Evolutionary conservation across 2,797 vertebrate species (phyloP).

Genomic region (Typhlichthys eigenmanni): DNA sequence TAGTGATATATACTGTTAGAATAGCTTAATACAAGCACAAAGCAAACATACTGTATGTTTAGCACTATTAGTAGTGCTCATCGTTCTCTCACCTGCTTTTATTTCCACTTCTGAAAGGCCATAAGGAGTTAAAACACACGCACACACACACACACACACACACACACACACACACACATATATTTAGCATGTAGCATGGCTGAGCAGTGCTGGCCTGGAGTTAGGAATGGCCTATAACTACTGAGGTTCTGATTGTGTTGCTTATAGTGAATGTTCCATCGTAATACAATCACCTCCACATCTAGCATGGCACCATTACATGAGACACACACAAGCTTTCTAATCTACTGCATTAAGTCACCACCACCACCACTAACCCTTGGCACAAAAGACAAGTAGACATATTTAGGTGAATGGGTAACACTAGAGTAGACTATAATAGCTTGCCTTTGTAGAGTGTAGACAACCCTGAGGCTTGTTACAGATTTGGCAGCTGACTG

Average conservation of each 20-base stretch:
- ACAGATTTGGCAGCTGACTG: slow-evolving; percentile 20
- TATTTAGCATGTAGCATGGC: slow-evolving; percentile 6
- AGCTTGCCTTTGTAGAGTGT: slow-evolving; percentile 12
- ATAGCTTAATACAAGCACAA: no score
- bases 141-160: no score
- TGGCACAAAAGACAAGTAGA: background rate
- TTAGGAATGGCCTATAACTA: background rate
- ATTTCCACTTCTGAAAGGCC: slow-evolving; percentile 54
- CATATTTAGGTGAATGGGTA: slow-evolving; percentile 28
- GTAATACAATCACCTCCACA: slow-evolving; percentile 8
- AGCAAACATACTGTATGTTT: no score
- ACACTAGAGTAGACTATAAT: background rate
- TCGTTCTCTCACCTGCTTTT: slow-evolving; percentile 61
- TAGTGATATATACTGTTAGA: slow-evolving; percentile 2
- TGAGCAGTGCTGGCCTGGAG: background rate
- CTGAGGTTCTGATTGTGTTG: background rate
- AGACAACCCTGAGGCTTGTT: slow-evolving; percentile 24
- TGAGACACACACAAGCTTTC: background rate
- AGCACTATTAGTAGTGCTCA: background rate
- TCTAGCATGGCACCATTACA: background rate
- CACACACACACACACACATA: no score
- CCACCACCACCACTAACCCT: no score
- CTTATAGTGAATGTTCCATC: background rate
- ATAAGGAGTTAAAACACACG: slow-evolving; percentile 4
- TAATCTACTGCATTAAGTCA: slow-evolving; percentile 24